A percentile compares a stretch with the other conserved stretches of the same genome.
Evolutionary conservation across 2,888 invertebrate genomes (phyloP).

Genomic region (Helobdella robusta): DNA sequence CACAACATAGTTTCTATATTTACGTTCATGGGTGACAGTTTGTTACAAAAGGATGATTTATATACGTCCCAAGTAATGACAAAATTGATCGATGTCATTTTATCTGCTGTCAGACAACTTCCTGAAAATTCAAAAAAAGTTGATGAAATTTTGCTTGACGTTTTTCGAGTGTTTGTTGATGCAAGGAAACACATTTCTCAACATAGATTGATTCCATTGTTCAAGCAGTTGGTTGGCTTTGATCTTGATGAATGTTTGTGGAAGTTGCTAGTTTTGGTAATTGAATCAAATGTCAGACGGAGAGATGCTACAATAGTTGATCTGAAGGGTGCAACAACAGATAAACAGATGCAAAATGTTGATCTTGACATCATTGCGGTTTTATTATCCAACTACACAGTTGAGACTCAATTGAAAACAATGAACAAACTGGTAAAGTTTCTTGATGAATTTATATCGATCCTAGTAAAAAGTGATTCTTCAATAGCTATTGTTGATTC

Average conservation of each 20-base stretch:
- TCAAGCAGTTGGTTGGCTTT: constrained; percentile 65
- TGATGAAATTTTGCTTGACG: constrained; percentile 19
- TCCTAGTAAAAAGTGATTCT: not conserved
- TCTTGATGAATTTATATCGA: constrained; percentile 4
- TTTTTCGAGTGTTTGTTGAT: constrained; percentile 75
- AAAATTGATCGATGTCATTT: constrained; percentile 75
- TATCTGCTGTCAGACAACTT: constrained; percentile 65
- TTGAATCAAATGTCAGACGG: constrained; percentile 46
- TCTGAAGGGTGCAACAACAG: no score
- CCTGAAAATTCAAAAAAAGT: not conserved
- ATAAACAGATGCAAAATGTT: not conserved
- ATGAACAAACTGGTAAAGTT: not conserved
- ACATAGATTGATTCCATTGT: constrained; percentile 74
- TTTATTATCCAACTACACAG: constrained; percentile 1
- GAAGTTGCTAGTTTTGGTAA: constrained; percentile 45
- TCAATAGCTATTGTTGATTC: not conserved
- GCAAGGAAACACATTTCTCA: constrained; percentile 83
- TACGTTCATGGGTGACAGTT: constrained; percentile 89
- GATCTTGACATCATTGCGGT: not conserved
- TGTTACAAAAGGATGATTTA: constrained; percentile 82
- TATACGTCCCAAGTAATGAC: constrained; percentile 88
- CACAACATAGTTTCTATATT: constrained; percentile 92
- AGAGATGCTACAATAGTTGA: constrained; percentile 23
- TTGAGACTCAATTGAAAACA: not conserved
- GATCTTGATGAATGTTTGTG: constrained; percentile 41